Evolutionary conservation across 2,113 vertebrate species (phyloP), one percentile per base, ranked within the genome.

Genomic region (Etheostoma spectabile): DNA sequence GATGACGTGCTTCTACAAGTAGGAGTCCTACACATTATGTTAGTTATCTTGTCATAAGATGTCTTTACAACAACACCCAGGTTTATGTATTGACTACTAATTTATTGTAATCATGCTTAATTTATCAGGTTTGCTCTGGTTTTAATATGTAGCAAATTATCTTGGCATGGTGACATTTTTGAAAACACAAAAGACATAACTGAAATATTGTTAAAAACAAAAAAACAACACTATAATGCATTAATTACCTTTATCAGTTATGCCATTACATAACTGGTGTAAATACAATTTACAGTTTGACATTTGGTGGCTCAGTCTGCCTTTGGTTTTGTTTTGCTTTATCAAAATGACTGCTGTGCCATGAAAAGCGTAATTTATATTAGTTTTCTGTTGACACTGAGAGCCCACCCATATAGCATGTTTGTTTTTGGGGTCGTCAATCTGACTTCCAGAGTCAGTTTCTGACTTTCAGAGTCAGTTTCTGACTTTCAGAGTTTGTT

Each of bases 401-500:
- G 61, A 62, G 38, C 62, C 42, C 55, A 59, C 67, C 60, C 11
- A 16, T 27, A 12, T n/a, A 12, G 30, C 19, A n/a, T 74, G 79
- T 77, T 83, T 80, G 79, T 59, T 83, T 79, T 78, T 19, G 27
- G 59, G 21, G 63, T 66, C 53, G 53, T 73, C 48, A 35, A 22
- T 63, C 70, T 64, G 61, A 80, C 55, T 77, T 53, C 18, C 61
- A 74, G 46, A 71, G 61, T 88, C 79, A 67, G 65, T 63, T 87
- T 80, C 30, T 30, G 30, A 30, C 30, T 77, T 53, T 14, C 61
- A 74, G 46, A 71, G 61, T 88, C n/a, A n/a, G n/a, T n/a, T n/a
- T n/a, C n/a, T n/a, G n/a, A n/a, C n/a, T 77, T 53, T 14, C 61
- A 74, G 46, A 71, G 61, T 88, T 82, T 71, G 65, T 59, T 87